Conservation (phyloP, 2,113 vertebrate genomes). For the Bungarus multicinctus region DNA sequence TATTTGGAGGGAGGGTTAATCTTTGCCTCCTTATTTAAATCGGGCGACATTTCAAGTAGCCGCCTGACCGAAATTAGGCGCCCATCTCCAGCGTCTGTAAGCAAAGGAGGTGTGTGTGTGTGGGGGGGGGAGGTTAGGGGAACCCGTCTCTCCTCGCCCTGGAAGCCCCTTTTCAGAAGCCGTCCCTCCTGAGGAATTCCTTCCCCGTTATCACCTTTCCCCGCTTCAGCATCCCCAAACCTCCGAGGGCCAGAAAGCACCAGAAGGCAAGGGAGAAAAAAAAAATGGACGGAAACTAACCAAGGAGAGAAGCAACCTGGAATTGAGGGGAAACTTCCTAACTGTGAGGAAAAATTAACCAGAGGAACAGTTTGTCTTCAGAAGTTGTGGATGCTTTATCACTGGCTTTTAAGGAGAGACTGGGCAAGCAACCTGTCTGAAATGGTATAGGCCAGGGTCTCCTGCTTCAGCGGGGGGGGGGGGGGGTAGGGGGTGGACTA, state of each 20-base stretch:
- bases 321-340: not conserved
- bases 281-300: not conserved
- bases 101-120: not conserved
- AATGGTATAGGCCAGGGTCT: not conserved
- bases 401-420: not conserved
- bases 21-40: not conserved
- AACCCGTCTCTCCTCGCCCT: not conserved
- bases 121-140: rapidly evolving
- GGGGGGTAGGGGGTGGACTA: not conserved
- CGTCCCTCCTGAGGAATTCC: too few relatives aligned
- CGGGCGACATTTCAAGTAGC: not conserved
- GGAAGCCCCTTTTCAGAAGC: not conserved
- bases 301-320: not conserved
- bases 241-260: not conserved
- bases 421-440: not conserved
- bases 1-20: not conserved
- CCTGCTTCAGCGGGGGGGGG: not conserved
- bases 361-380: not conserved
- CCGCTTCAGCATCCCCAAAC: too few relatives aligned
- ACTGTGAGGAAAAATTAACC: not conserved
- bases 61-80: not conserved
- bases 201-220: not conserved
- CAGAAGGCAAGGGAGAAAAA: too few relatives aligned
- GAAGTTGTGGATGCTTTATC: not conserved
- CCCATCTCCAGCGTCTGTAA: not conserved